Evolutionary conservation across 2,888 invertebrate species (phyloP).

Genomic region (Orgyia antiqua): DNA sequence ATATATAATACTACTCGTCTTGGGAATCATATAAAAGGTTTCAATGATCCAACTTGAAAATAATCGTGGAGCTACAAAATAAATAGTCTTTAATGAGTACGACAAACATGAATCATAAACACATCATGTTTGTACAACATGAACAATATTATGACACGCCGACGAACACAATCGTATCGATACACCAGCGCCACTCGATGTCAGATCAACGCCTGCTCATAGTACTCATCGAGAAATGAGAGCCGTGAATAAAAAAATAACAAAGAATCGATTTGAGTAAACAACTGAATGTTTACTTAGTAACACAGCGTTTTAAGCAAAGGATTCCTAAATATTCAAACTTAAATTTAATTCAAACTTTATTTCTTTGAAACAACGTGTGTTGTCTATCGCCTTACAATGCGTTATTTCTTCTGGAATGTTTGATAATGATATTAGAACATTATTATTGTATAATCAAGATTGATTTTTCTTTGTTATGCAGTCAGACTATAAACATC

Average conservation of each 20-base stretch:
- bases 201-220: slow-evolving; percentile 37
- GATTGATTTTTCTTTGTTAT: slow-evolving; percentile 28
- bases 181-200: slow-evolving; percentile 53
- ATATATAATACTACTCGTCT: no score
- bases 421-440: slow-evolving; percentile 28
- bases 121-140: slow-evolving; percentile 24
- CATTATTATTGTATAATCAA: slow-evolving; percentile 27
- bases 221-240: slow-evolving; percentile 10
- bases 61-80: no score
- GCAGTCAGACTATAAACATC: slow-evolving; percentile 42
- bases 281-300: slow-evolving; percentile 72
- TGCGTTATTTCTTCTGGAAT: slow-evolving; percentile 12
- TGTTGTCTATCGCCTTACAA: neutral
- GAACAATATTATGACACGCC: slow-evolving; percentile 42
- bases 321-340: slow-evolving; percentile 44
- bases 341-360: slow-evolving; percentile 22
- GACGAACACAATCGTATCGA: slow-evolving; percentile 43
- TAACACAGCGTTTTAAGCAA: slow-evolving; percentile 69
- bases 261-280: slow-evolving; percentile 61
- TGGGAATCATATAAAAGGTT: no score
- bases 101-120: slow-evolving; percentile 18
- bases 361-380: slow-evolving; percentile 5
- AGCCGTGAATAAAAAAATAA: slow-evolving; percentile 64
- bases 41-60: no score
- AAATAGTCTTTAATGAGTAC: no score